Evolutionary conservation across 2,797 vertebrate genomes (phyloP).

Genomic region (Gambelia wislizenii): DNA sequence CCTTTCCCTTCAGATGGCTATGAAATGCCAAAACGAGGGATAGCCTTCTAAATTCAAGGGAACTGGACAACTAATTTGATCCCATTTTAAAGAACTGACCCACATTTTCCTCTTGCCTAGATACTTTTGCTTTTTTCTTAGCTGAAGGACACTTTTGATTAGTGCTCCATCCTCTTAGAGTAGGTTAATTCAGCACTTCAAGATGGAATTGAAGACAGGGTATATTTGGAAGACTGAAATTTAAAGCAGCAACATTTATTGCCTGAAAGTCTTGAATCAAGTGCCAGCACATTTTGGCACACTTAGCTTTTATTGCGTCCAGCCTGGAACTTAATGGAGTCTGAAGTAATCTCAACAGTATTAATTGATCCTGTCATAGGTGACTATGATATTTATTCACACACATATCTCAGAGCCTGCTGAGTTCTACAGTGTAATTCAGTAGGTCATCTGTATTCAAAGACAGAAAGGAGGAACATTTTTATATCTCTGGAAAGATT

Average conservation of each 20-base stretch:
- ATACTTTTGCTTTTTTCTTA: constrained; percentile 16
- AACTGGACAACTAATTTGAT: neutral
- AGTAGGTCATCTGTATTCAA: constrained; percentile 41
- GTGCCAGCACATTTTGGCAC: constrained; percentile 48
- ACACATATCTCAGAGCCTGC: constrained; percentile 34
- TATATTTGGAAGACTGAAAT: constrained; percentile 46
- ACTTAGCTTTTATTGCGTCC: constrained; percentile 37
- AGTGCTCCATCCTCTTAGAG: constrained; percentile 41
- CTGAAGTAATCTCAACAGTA: constrained; percentile 57
- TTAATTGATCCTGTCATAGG: constrained; percentile 62
- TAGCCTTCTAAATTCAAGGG: neutral
- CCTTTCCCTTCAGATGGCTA: neutral
- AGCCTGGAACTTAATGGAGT: constrained; percentile 44
- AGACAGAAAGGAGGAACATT: constrained; percentile 45
- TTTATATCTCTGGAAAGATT: neutral
- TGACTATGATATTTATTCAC: constrained; percentile 62
- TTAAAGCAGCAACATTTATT: constrained; percentile 32
- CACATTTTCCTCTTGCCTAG: constrained; percentile 11
- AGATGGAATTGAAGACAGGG: constrained; percentile 52
- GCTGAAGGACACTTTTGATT: constrained; percentile 31
- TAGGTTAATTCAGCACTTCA: constrained; percentile 49
- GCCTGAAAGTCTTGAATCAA: constrained; percentile 61
- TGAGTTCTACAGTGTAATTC: constrained; percentile 44
- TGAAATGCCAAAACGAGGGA: neutral
- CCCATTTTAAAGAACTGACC: neutral